These are phyloP conservation scores for Symphodus melops DNA, from an alignment of 2,113 vertebrate genomes.

Conservation along the genomic window DNA sequence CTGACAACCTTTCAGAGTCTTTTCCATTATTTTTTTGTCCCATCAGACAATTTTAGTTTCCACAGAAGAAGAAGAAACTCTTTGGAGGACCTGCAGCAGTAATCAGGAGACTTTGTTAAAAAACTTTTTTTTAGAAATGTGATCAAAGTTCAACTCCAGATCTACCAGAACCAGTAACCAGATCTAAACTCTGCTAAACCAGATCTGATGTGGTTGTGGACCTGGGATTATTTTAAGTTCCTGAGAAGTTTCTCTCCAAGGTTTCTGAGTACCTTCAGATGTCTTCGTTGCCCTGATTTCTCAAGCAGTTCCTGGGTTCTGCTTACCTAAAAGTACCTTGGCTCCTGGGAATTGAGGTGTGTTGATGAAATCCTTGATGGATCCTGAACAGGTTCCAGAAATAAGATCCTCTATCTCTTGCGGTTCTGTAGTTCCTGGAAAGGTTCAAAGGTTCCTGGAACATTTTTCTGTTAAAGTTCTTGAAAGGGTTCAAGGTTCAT, in stretches of 20 bases:
- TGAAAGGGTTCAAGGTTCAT: too few species aligned
- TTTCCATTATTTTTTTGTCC: too few species aligned
- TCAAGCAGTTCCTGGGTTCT: neutral
- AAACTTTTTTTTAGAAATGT: neutral
- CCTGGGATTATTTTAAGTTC: neutral
- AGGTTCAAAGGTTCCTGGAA: neutral
- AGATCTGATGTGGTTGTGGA: neutral
- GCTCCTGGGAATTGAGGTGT: too few species aligned
- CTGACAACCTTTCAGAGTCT: neutral
- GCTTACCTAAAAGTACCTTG: neutral
- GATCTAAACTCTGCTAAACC: neutral
- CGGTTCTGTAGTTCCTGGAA: too few species aligned
- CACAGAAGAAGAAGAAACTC: slow-evolving; percentile 9
- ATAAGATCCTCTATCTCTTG: too few species aligned
- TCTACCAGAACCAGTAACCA: neutral
- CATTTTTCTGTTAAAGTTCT: slow-evolving; percentile 6
- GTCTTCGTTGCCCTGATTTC: neutral
- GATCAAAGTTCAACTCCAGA: neutral
- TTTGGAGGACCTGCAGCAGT: neutral
- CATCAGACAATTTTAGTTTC: neutral
- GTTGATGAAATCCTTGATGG: too few species aligned
- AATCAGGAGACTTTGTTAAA: neutral
- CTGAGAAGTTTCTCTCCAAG: neutral
- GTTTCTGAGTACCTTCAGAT: neutral
- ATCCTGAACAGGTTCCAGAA: neutral